phyloP scores from a whole-genome alignment of 2,888 invertebrate species.

The Carabus problematicus region DNA sequence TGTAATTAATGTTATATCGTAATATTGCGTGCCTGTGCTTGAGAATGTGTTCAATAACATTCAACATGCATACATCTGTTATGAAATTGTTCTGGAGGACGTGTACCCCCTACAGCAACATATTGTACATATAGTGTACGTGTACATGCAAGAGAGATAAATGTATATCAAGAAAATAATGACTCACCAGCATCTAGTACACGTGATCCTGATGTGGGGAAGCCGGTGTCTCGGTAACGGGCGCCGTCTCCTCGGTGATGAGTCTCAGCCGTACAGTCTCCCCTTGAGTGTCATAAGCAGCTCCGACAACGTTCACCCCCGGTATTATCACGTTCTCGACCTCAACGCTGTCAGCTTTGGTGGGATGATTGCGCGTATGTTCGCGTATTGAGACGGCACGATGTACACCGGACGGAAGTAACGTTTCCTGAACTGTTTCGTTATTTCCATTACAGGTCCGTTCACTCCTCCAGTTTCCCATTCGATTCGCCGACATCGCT shows the following conservation, averaged over 20 bases:
- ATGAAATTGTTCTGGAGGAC: no score
- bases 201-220: conserved; percentile 27
- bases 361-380: conserved; percentile 44
- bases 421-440: conserved; percentile 72
- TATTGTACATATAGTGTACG: neutral
- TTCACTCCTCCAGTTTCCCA: conserved; percentile 70
- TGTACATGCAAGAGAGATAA: neutral
- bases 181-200: conserved; percentile 1
- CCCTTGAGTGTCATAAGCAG: conserved; percentile 57
- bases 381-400: conserved; percentile 63
- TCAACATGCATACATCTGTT: no score
- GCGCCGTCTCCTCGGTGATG: conserved; percentile 55
- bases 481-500: conserved; percentile 48
- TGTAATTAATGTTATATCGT: no score
- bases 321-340: conserved; percentile 65
- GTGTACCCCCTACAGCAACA: no score
- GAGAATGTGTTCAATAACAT: no score
- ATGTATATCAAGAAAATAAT: neutral
- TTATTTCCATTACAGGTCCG: conserved; percentile 79
- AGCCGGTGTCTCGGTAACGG: neutral
- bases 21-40: no score
- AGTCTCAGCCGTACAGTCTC: conserved; percentile 59
- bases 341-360: conserved; percentile 65
- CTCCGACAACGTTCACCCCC: conserved; percentile 48
- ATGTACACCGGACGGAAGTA: conserved; percentile 65